A percentile compares a stretch with the other conserved stretches of the same genome.
These are phyloP conservation scores for Epirrhoe tristata DNA, from an alignment of 2,888 invertebrate genomes.

Conservation along the genomic window DNA sequence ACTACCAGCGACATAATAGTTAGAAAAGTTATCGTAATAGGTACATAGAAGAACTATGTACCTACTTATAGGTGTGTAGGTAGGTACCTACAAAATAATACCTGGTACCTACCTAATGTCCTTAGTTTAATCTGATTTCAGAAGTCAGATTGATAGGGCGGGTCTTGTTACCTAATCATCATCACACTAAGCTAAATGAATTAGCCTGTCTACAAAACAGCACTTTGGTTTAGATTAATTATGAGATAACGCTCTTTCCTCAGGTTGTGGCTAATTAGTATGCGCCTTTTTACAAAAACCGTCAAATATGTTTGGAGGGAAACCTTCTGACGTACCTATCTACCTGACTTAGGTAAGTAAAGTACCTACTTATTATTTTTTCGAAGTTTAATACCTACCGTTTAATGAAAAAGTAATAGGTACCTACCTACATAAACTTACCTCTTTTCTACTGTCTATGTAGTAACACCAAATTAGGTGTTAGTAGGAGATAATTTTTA, in stretches of 20 bases:
- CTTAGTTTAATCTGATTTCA: not conserved
- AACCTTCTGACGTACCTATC: constrained; percentile 10
- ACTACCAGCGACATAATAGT: too few relatives aligned
- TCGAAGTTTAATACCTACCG: too few relatives aligned
- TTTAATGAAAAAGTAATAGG: not conserved
- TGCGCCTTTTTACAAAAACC: constrained; percentile 41
- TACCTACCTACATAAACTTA: not conserved
- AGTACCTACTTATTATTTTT: too few relatives aligned
- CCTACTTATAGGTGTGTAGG: not conserved
- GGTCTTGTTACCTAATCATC: constrained; percentile 35
- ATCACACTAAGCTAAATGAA: constrained; percentile 35
- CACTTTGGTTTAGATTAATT: constrained; percentile 43
- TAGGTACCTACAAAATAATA: not conserved
- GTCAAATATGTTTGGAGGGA: constrained; percentile 23
- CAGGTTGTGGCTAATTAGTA: constrained; percentile 40
- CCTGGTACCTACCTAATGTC: not conserved
- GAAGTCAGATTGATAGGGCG: constrained; percentile 22
- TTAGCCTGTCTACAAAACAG: constrained; percentile 31
- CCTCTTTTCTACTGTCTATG: not conserved
- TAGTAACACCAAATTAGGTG: too few relatives aligned
- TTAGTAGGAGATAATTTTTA: not conserved
- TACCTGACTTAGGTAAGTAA: too few relatives aligned
- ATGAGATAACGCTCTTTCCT: constrained; percentile 41
- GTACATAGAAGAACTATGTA: too few relatives aligned
- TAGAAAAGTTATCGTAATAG: too few relatives aligned